phyloP scores from a whole-genome alignment of 2,797 vertebrate species.

The Sciurus vulgaris region DNA sequence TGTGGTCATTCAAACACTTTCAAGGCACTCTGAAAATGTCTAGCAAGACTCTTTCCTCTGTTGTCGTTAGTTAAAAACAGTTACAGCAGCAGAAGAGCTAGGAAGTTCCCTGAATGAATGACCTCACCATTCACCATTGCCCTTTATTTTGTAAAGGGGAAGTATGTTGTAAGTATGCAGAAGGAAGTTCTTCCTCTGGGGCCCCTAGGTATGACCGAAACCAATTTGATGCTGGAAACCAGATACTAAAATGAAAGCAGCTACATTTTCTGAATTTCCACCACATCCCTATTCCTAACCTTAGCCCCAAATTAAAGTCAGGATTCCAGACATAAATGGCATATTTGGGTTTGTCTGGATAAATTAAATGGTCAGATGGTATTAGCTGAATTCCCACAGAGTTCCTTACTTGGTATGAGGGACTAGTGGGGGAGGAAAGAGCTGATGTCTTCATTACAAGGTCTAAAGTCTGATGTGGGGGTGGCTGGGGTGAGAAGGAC shows the following conservation, averaged over 20 bases:
- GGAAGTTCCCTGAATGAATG: not conserved
- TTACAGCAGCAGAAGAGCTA: not conserved
- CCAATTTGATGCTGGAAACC: slow-evolving; percentile 28
- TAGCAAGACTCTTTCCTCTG: not conserved
- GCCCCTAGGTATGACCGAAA: not conserved
- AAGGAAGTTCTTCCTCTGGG: not conserved
- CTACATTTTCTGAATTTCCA: not conserved
- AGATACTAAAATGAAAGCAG: slow-evolving; percentile 9
- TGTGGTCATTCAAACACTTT: not conserved
- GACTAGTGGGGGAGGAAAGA: not conserved
- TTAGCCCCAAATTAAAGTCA: slow-evolving; percentile 57
- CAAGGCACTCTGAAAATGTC: not conserved
- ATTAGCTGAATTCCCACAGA: slow-evolving; percentile 53
- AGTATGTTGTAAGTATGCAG: not conserved
- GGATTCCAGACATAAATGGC: slow-evolving; percentile 68
- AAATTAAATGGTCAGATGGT: slow-evolving; percentile 48
- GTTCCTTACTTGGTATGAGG: not conserved
- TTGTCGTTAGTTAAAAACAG: not conserved
- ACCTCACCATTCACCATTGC: not conserved
- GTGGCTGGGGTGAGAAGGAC: too few species aligned
- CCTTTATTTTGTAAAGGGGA: not conserved
- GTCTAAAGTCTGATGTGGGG: not conserved
- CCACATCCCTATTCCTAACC: slow-evolving; percentile 23
- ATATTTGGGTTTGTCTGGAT: slow-evolving; percentile 67
- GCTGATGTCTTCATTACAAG: not conserved